A percentile compares a stretch with the other conserved stretches of the same genome.
These are phyloP conservation scores for Melangyna quadrimaculata DNA, from an alignment of 2,888 invertebrate genomes.

Conservation along the genomic window DNA sequence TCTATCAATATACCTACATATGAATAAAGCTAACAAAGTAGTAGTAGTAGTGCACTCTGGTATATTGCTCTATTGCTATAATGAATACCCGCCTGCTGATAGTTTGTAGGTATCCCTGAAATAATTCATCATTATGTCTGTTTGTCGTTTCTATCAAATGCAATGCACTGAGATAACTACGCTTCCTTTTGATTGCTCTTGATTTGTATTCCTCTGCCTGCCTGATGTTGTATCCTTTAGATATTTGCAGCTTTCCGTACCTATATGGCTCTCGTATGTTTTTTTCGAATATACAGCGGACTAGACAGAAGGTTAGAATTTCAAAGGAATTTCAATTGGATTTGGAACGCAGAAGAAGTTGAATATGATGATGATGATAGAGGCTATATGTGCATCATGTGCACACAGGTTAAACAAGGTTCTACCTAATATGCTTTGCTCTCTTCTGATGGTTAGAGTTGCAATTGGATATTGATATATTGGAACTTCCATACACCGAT, in stretches of 20 bases:
- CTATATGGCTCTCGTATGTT: too few relatives aligned
- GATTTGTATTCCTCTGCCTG: slow-evolving; percentile 52
- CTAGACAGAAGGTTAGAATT: slow-evolving; percentile 61
- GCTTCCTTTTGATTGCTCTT: slow-evolving; percentile 57
- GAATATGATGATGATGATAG: too few relatives aligned
- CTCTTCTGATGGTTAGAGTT: not conserved
- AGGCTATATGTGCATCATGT: not conserved
- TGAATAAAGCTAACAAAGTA: slow-evolving; percentile 8
- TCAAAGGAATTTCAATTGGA: slow-evolving; percentile 59
- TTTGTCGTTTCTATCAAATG: slow-evolving; percentile 53
- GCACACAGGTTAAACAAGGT: not conserved
- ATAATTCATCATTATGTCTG: slow-evolving; percentile 68
- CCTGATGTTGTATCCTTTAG: not conserved
- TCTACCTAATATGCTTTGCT: not conserved
- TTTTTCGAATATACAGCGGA: slow-evolving; percentile 7
- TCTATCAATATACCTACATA: not conserved
- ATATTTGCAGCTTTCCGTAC: not conserved
- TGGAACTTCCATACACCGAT: not conserved
- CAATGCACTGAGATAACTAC: slow-evolving; percentile 52
- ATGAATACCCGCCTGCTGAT: slow-evolving; percentile 36
- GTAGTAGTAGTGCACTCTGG: not conserved
- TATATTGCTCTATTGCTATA: not conserved
- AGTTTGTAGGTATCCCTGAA: slow-evolving; percentile 38
- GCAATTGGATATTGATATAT: slow-evolving; percentile 22
- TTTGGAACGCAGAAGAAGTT: slow-evolving; percentile 27